phyloP scores from a whole-genome alignment of 1,140 invertebrate genomes.

The Pissodes strobi region DNA sequence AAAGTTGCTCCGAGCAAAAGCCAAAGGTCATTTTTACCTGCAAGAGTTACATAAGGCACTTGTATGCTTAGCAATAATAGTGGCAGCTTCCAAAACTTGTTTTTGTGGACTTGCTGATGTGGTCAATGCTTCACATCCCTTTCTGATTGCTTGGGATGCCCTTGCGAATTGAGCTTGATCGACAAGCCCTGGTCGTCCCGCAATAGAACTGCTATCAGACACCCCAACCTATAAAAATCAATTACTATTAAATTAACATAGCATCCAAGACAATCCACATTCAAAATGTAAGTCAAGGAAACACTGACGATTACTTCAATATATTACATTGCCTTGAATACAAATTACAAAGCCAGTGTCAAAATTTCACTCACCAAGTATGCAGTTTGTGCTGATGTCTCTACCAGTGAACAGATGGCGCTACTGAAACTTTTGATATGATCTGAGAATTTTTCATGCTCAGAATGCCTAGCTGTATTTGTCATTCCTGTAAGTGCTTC shows the following conservation, averaged over 20 bases:
- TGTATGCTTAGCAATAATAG: slow-evolving; percentile 94
- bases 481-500: slow-evolving; percentile 95
- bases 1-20: background rate
- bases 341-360: too few species aligned
- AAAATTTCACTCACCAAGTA: slow-evolving; percentile 70
- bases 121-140: slow-evolving; percentile 80
- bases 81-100: slow-evolving; percentile 88
- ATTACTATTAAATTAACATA: background rate
- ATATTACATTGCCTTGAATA: too few species aligned
- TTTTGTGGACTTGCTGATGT: slow-evolving; percentile 80
- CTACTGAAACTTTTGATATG: slow-evolving; percentile 82
- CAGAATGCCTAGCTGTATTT: slow-evolving; percentile 84
- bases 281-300: too few species aligned
- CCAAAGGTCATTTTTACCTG: slow-evolving; percentile 38
- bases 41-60: slow-evolving; percentile 95
- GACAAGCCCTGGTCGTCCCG: slow-evolving; percentile 88
- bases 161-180: slow-evolving; percentile 89
- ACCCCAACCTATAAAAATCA: slow-evolving; percentile 69
- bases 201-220: slow-evolving; percentile 87
- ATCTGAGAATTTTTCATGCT: slow-evolving; percentile 86
- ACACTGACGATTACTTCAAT: too few species aligned
- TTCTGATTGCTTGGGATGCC: slow-evolving; percentile 86
- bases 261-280: background rate
- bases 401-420: slow-evolving; percentile 90
- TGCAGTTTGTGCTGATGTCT: slow-evolving; percentile 90